Evolutionary conservation across 2,888 invertebrate genomes (phyloP), one percentile per base, ranked within the genome.

Genomic region (Rhamphomyia laevipes): DNA sequence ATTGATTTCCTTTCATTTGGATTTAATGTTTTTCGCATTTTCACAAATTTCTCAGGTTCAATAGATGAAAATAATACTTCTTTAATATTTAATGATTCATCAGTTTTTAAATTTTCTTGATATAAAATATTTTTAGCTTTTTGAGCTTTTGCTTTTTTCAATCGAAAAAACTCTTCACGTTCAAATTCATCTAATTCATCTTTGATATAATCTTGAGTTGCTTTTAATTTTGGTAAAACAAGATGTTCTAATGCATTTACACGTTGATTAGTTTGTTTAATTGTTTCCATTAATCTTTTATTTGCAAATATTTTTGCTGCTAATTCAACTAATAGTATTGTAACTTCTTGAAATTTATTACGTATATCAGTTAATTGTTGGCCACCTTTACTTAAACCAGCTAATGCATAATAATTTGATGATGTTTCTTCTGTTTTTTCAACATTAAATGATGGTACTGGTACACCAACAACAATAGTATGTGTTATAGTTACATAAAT

Each of bases 151-250:
- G 63, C 63, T 2, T 61, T 61, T 44, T 66, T 66, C 16, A 66
- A 48, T 0, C 67, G 60, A 50, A 64, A 65, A 46, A 65, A 66
- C 27, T 67, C 65, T 48, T 66, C 67, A 1, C 66, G 59, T 30
- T 63, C 66, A 15, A 57, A 57, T 49, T 66, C 66, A 48, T 66
- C 66, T 48, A 66, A 46, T 47, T 66, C 67, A 1, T 59, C 59
- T 10, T 49, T 45, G 5, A 66, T 63, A 15, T 63, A 66, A 1
- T 12, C 35, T 1, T 57, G 33, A 0, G 66, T 65, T 2, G 55
- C 59, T 3, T 53, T 31, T 27, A 64, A 55, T n/a, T 56, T 51
- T 0, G 65, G 62, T 37, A 61, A 47, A 3, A 65, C 55, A 44
- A 65, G 60, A 53, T 55, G 57, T n/a, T 66, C 63, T 52, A 67